Percentiles rank a stretch among this genome's conserved stretches.
Conservation (phyloP, 1,140 invertebrate species). For the Sinonovacula constricta region DNA sequence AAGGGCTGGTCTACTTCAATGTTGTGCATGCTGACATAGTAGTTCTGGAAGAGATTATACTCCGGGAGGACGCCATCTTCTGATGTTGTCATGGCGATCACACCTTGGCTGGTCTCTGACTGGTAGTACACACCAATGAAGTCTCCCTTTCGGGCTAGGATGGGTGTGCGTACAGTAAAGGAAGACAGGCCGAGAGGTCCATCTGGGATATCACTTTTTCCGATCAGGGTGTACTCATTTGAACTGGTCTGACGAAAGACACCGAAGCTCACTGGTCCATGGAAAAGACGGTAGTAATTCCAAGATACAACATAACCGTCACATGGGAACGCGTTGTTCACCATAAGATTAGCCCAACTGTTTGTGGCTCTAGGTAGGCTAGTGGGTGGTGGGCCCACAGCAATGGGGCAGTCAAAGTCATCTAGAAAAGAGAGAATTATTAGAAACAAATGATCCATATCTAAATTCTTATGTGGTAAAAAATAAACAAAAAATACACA, state of each 20-base stretch:
- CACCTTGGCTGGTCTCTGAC: conserved; percentile 49
- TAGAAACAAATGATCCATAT: neutral
- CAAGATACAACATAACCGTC: conserved; percentile 63
- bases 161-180: conserved; percentile 48
- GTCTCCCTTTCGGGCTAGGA: conserved; percentile 66
- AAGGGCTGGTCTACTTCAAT: conserved; percentile 21
- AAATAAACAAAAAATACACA: neutral
- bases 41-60: conserved; percentile 60
- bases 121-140: conserved; percentile 71
- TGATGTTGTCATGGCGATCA: conserved; percentile 54
- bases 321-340: conserved; percentile 73
- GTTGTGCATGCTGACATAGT: conserved; percentile 35
- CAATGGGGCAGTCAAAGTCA: conserved; percentile 58
- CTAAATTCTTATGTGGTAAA: neutral
- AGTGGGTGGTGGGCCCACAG: conserved; percentile 61
- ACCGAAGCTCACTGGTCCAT: conserved; percentile 44
- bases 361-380: conserved; percentile 59
- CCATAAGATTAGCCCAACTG: conserved; percentile 66
- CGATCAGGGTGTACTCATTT: conserved; percentile 55
- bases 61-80: conserved; percentile 49
- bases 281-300: conserved; percentile 61
- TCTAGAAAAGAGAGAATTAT: conserved; percentile 55
- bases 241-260: conserved; percentile 65
- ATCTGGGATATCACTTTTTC: conserved; percentile 58
- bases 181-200: conserved; percentile 50